Conservation (phyloP, 2,888 invertebrate species). For the Rhagonycha lutea region DNA sequence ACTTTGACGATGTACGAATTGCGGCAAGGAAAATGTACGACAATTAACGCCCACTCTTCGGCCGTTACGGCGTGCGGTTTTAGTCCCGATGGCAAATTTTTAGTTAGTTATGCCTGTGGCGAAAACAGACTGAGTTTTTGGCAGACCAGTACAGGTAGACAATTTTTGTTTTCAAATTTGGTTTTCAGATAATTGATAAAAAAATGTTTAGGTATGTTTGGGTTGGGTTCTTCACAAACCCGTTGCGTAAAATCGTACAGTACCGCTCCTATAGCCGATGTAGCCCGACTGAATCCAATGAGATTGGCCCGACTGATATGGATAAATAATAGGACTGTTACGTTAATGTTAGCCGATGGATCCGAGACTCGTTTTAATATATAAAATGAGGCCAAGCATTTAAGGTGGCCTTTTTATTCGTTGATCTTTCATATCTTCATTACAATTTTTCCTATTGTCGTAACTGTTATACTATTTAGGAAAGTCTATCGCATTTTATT, state of each 20-base stretch:
- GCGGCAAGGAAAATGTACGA: conserved; percentile 92
- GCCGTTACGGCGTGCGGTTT: conserved; percentile 93
- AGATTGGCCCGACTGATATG: conserved; percentile 91
- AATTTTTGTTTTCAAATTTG: neutral
- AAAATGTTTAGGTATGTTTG: conserved; percentile 78
- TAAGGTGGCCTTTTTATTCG: conserved; percentile 45
- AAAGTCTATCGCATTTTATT: conserved; percentile 18
- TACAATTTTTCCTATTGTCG: conserved; percentile 28
- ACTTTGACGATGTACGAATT: conserved; percentile 94
- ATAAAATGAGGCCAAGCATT: conserved; percentile 53
- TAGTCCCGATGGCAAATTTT: conserved; percentile 95
- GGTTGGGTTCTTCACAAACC: conserved; percentile 95
- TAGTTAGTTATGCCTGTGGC: conserved; percentile 92
- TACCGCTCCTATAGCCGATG: conserved; percentile 89
- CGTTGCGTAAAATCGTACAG: conserved; percentile 95
- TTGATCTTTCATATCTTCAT: conserved; percentile 40
- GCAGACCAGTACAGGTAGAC: conserved; percentile 88
- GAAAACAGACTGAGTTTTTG: conserved; percentile 97
- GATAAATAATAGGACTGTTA: conserved; percentile 92
- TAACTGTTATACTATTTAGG: conserved; percentile 26
- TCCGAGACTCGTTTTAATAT: conserved; percentile 86
- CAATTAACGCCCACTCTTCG: conserved; percentile 87
- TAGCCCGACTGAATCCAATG: conserved; percentile 83
- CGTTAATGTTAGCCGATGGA: conserved; percentile 93
- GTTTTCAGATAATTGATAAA: neutral